Conservation (phyloP, 1,140 invertebrate species). For the Nasonia vitripennis region DNA sequence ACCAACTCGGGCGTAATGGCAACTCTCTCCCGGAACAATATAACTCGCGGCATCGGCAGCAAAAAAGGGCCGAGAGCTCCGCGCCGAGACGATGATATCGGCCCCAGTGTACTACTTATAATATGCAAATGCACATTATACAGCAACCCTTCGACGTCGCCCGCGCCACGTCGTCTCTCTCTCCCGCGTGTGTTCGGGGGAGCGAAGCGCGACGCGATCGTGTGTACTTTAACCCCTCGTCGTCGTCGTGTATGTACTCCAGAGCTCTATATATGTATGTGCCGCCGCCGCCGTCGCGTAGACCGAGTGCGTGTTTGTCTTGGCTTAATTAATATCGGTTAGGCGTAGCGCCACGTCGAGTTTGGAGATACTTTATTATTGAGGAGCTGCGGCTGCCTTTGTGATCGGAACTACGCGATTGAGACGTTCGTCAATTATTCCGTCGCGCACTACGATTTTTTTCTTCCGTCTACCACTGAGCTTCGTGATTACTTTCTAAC, state of each 20-base stretch:
- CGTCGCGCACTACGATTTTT: not conserved
- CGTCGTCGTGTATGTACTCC: not conserved
- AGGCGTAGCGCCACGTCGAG: not conserved
- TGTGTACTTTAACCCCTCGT: conserved; percentile 51
- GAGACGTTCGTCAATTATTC: not conserved
- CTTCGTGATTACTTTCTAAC: too few species aligned
- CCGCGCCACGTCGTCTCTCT: not conserved
- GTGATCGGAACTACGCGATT: not conserved
- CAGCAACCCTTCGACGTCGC: conserved; percentile 8
- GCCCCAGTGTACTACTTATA: conserved; percentile 72
- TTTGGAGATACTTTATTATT: conserved; percentile 39
- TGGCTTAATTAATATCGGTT: conserved; percentile 64
- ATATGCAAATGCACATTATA: conserved; percentile 71
- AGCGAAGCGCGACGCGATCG: conserved; percentile 26
- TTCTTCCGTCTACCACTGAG: too few species aligned
- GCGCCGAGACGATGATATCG: conserved; percentile 67
- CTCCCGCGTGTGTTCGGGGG: not conserved
- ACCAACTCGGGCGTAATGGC: not conserved
- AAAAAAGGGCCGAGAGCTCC: not conserved
- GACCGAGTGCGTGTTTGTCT: conserved; percentile 54
- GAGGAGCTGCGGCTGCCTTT: conserved; percentile 3
- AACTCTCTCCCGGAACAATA: not conserved
- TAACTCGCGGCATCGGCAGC: not conserved
- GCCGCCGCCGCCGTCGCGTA: not conserved
- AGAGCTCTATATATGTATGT: not conserved